phyloP scores from a whole-genome alignment of 2,113 vertebrate species.

The Nannospalax galili region DNA sequence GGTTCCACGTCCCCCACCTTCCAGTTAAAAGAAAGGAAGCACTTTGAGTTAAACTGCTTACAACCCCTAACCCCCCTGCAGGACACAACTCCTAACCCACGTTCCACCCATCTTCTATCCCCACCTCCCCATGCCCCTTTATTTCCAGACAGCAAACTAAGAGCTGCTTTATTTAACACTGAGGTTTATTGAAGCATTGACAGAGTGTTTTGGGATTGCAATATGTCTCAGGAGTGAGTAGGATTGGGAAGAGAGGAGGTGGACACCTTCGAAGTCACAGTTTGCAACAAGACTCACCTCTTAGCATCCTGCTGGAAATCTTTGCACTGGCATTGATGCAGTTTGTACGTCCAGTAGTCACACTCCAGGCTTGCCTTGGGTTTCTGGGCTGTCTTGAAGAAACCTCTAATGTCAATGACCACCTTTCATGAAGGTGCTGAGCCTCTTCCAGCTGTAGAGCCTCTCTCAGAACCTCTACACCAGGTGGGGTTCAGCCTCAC shows the following conservation, averaged over 20 bases:
- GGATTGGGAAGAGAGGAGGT: not conserved
- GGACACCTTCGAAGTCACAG: not conserved
- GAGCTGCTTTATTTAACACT: not conserved
- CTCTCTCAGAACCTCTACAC: not conserved
- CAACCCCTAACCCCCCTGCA: too few species aligned
- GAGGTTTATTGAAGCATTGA: not conserved
- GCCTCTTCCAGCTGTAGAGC: not conserved
- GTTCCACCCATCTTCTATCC: not conserved
- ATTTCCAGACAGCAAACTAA: not conserved
- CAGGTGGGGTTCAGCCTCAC: not conserved
- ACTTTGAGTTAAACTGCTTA: too few species aligned
- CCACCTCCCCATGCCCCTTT: not conserved
- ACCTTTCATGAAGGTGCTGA: not conserved
- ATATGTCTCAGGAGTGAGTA: not conserved
- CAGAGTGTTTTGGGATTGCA: not conserved
- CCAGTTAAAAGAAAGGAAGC: not conserved
- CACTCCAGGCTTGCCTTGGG: not conserved
- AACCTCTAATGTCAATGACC: fast-evolving
- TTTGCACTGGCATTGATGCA: fast-evolving
- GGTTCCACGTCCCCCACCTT: too few species aligned
- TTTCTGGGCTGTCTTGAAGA: not conserved
- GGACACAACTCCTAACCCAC: not conserved
- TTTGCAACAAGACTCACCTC: not conserved
- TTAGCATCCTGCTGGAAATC: not conserved
- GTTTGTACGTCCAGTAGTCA: not conserved